Base-by-base conservation (phyloP, 1,140 invertebrate species). In the Hypothenemus hampei region DNA sequence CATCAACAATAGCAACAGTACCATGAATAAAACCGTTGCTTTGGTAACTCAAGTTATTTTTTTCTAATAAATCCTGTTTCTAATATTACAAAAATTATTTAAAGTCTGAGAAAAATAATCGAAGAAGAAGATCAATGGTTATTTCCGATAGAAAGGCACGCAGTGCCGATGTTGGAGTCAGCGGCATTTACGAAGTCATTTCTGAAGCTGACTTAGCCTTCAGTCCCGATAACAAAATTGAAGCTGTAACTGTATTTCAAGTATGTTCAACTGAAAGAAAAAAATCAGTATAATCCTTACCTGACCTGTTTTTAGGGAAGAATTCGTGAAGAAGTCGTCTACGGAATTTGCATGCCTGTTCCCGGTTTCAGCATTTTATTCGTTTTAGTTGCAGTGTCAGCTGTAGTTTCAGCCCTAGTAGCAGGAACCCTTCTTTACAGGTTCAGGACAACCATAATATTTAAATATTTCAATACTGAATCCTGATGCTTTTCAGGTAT, bases 141-240 rank as follows among this genome's bases (percentile, higher is more conserved):
- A 77, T 86, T 10, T 80, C 83, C 5, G 84, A 87, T 63, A 75
- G 87, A 4, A 85, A 65, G 19, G 65, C 50, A 8, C 79, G 86
- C 18, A 89, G 85, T 56, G 87, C 86, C 2, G 89, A 89, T 67
- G 87, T 91, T 8, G 91, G 88, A 6, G 90, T 93, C 13, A 87
- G 82, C 59, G 89, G 88, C 2, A 79, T 89, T 29, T 93, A 91
- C 70, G 87, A 92, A 59, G 91, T 95, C n/a, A 91, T 94, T 20
- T 91, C 89, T 3, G 89, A 92, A 71, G 87, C 89, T 8, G 92
- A 95, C 70, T 73, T 95, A 16, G 89, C 88, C n/a, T 95, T 94
- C 69, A 89, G 86, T 61, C 87, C 89, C 0, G 87, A 91, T 58
- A 77, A 78, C 16, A 81, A 82, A 29, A 79, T 83, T 13, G 87